phyloP scores from a whole-genome alignment of 2,113 vertebrate species.

The Choloepus hoffmanni region DNA sequence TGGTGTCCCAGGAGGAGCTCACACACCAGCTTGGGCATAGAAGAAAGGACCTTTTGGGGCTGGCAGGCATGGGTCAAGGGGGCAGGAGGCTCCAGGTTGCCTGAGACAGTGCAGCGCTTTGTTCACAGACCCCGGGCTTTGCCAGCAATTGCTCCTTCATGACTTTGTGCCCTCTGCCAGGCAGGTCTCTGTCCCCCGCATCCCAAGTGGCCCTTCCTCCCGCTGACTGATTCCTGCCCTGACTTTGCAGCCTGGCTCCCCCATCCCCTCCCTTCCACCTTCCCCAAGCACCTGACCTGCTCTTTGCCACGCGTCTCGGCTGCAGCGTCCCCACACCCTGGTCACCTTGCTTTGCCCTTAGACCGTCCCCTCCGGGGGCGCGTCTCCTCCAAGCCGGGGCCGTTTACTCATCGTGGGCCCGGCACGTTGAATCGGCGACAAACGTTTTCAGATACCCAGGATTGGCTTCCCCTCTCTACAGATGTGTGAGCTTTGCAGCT shows the following conservation, averaged over 20 bases:
- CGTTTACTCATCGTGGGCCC: not conserved
- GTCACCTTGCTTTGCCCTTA: not conserved
- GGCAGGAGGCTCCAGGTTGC: not conserved
- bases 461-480: not conserved
- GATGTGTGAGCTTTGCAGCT: no score
- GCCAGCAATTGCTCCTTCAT: not conserved
- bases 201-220: not conserved
- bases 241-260: no score
- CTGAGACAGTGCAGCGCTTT: not conserved
- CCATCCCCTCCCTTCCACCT: not conserved
- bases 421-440: not conserved
- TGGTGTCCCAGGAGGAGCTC: not conserved
- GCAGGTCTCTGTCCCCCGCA: not conserved
- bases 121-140: no score
- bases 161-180: not conserved
- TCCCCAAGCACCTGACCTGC: not conserved
- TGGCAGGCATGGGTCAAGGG: not conserved
- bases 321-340: no score
- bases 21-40: fast-evolving
- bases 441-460: not conserved
- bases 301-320: not conserved
- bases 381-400: not conserved
- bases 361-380: not conserved
- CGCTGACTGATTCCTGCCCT: not conserved
- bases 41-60: no score